Evolutionary conservation across 1,140 invertebrate genomes (phyloP).

Genomic region (Doryteuthis pealeii): DNA sequence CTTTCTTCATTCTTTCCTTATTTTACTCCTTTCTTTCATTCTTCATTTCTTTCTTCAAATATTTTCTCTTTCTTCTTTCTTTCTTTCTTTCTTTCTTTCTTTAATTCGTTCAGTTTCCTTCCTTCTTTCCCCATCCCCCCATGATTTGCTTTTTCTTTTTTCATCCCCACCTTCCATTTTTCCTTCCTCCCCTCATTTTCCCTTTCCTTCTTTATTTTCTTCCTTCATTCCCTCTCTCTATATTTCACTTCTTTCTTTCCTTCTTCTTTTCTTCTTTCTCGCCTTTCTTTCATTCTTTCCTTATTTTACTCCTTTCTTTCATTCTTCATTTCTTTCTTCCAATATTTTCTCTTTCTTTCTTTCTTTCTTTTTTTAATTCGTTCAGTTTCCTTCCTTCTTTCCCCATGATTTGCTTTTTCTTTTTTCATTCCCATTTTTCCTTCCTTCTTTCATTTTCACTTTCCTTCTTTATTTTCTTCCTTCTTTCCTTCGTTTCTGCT

Average conservation of each 20-base stretch:
- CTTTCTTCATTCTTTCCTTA: too few relatives aligned
- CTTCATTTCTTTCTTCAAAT: not conserved
- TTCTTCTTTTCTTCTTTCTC: not conserved
- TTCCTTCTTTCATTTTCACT: not conserved
- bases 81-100: slow-evolving; percentile 4
- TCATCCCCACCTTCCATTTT: slow-evolving; percentile 6
- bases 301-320: not conserved
- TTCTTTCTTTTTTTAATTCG: too few relatives aligned
- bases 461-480: not conserved
- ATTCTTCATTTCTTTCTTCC: not conserved
- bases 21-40: slow-evolving; percentile 8
- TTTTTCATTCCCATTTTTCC: not conserved
- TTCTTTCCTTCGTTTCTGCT: not conserved
- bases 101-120: slow-evolving; percentile 23
- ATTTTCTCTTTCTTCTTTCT: not conserved
- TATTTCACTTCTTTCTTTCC: not conserved
- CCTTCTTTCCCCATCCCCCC: slow-evolving; percentile 24
- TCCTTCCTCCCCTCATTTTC: slow-evolving; percentile 15
- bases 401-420: too few relatives aligned
- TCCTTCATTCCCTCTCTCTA: not conserved
- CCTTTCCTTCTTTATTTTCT: slow-evolving; percentile 33
- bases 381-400: too few relatives aligned
- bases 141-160: slow-evolving; percentile 27
- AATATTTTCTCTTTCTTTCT: not conserved
- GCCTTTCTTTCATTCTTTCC: not conserved